Base-by-base conservation (phyloP, 2,888 invertebrate genomes). In the Tholera decimalis region DNA sequence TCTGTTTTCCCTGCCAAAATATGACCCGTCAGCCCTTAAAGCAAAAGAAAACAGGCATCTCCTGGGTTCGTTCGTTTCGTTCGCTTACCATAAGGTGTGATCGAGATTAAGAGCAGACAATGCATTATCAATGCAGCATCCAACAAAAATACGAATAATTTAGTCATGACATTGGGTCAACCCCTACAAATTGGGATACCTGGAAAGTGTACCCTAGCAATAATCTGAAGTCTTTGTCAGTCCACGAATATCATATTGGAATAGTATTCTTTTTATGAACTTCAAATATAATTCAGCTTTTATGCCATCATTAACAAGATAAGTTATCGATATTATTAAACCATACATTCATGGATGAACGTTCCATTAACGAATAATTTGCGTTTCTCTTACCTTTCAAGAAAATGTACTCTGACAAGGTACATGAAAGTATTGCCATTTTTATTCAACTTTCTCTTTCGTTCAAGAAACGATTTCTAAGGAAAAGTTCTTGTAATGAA, bases 381-480 rank as follows among this genome's bases (percentile, higher is more conserved):
- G 63, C 71, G 54, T 71, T 51, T 67, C 54, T 15, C 37, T 28
- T 33, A 43, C 26, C 47, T 56, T 61, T 51, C 30, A 59, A 73
- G 73, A 65, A 49, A 57, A 72, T 61, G 60, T 13, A 44, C 56
- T 60, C 33, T 33, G 47, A 56, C 39, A 18, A 20, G 61, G 22
- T 22, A 54, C 46, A 55, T 44, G 47, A 71, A 37, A 69, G 55
- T 63, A 46, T 41, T 46, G 53, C 50, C 35, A 74, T 73, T 58
- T 63, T 69, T 53, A 69, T 58, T 46, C 44, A 46, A 70, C 75
- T 74, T 75, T 73, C 75, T 58, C 73, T 70, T 69, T 69, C 56
- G 68, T 73, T 46, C 20, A 62, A 68, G 72, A 73, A 72, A 41
- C 62, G 63, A 54, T 69, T 73, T 68, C 56, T 50, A 74, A 62